A percentile compares a stretch with the other conserved stretches of the same genome.
These are phyloP conservation scores for Notospermus geniculatus DNA, from an alignment of 1,140 invertebrate species.

Conservation along the genomic window DNA sequence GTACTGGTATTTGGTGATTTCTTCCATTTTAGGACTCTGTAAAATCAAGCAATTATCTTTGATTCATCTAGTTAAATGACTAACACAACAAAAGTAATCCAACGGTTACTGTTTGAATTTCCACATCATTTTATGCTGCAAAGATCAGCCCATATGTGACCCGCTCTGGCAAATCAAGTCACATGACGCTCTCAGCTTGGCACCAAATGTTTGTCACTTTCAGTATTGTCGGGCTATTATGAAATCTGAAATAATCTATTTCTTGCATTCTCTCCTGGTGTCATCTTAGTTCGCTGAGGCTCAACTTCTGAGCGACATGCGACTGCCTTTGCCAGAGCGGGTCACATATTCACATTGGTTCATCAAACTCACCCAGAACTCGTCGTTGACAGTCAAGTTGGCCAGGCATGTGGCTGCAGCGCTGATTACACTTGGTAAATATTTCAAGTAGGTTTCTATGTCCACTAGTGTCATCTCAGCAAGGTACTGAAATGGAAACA, in stretches of 20 bases:
- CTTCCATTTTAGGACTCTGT: constrained; percentile 65
- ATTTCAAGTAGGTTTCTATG: constrained; percentile 79
- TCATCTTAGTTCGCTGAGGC: no score
- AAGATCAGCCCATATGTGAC: background rate
- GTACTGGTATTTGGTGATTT: constrained; percentile 69
- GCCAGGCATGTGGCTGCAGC: constrained; percentile 79
- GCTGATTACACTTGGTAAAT: constrained; percentile 80
- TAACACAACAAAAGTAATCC: no score
- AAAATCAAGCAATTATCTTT: constrained; percentile 15
- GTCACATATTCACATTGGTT: no score
- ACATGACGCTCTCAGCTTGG: background rate
- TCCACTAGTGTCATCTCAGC: constrained; percentile 83
- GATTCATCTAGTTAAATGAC: no score
- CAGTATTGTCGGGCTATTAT: no score
- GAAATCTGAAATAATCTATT: no score
- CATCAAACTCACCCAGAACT: constrained; percentile 42
- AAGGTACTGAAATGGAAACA: constrained; percentile 68
- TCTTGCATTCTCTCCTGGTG: no score
- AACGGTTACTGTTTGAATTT: no score
- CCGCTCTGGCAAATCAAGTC: background rate
- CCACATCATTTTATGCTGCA: background rate
- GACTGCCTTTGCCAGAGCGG: no score
- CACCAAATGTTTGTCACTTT: no score
- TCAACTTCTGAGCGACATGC: no score
- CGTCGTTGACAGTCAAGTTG: constrained; percentile 63